These are phyloP conservation scores for Corbicula japonica DNA, from an alignment of 2,888 invertebrate species.

Conservation along the genomic window DNA sequence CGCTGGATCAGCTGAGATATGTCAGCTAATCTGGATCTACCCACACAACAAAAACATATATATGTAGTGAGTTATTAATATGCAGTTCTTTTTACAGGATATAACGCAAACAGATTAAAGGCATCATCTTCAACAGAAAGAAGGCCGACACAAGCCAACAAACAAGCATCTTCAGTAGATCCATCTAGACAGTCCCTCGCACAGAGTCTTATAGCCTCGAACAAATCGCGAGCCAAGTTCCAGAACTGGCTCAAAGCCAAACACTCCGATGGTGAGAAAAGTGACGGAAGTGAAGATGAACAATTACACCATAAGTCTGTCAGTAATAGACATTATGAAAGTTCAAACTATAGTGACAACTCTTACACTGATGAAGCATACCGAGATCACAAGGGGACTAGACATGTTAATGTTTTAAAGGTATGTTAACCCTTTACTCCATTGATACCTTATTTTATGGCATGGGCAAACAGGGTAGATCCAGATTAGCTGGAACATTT, in stretches of 20 bases:
- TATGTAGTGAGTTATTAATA: background rate
- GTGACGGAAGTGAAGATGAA: background rate
- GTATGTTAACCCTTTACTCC: too few species aligned
- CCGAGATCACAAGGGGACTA: conserved; percentile 41
- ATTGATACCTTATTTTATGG: too few species aligned
- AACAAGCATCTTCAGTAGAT: background rate
- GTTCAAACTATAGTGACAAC: conserved; percentile 48
- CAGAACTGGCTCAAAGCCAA: conserved; percentile 72
- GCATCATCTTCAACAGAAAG: background rate
- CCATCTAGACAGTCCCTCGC: conserved; percentile 1
- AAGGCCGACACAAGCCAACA: background rate
- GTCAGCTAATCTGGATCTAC: background rate
- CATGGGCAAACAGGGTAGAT: too few species aligned
- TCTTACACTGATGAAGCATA: conserved; percentile 43
- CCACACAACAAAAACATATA: background rate
- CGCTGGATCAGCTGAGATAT: background rate
- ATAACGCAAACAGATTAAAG: background rate
- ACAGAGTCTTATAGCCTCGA: conserved; percentile 34
- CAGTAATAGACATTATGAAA: conserved; percentile 31
- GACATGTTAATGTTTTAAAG: conserved; percentile 60
- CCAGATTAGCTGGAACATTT: too few species aligned
- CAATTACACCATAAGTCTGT: background rate
- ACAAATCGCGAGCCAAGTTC: conserved; percentile 69
- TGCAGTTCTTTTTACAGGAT: background rate
- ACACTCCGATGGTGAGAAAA: conserved; percentile 32